Conservation (phyloP, 2,113 vertebrate genomes). For the Chloroceryle aenea region DNA sequence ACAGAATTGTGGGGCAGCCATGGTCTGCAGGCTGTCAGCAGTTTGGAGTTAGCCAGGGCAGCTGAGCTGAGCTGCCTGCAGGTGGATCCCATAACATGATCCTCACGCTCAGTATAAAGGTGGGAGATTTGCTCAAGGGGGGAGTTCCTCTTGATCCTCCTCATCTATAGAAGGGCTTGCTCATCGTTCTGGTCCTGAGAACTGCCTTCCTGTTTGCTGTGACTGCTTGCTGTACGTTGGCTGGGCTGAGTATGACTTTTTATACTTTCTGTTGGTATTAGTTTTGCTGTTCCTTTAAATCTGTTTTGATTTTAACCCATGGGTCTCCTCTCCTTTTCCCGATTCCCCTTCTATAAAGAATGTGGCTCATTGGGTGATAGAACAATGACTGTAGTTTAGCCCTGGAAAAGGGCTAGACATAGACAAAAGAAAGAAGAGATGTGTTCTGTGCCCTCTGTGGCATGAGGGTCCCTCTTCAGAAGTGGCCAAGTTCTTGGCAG, state of each 20-base stretch:
- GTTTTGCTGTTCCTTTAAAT: neutral
- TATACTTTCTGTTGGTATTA: neutral
- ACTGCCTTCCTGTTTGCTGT: neutral
- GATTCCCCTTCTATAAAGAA: neutral
- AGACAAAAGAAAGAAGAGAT: neutral
- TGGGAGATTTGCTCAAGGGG: neutral
- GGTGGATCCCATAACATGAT: neutral
- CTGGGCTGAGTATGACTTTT: neutral
- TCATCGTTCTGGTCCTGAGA: neutral
- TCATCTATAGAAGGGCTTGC: neutral
- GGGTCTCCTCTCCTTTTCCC: neutral
- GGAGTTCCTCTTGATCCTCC: neutral
- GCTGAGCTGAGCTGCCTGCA: neutral
- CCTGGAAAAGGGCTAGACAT: neutral
- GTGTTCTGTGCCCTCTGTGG: fast-evolving
- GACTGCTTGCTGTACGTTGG: neutral
- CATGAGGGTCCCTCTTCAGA: neutral
- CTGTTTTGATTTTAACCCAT: neutral
- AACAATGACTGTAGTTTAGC: neutral
- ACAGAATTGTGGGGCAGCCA: neutral
- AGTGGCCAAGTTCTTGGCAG: neutral
- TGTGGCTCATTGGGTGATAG: too few species aligned
- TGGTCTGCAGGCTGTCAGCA: neutral
- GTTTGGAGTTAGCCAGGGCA: neutral
- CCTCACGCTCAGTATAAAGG: neutral